Evolutionary conservation across 2,797 vertebrate genomes (phyloP), one percentile per base, ranked within the genome.

Genomic region (Glyptemys insculpta): DNA sequence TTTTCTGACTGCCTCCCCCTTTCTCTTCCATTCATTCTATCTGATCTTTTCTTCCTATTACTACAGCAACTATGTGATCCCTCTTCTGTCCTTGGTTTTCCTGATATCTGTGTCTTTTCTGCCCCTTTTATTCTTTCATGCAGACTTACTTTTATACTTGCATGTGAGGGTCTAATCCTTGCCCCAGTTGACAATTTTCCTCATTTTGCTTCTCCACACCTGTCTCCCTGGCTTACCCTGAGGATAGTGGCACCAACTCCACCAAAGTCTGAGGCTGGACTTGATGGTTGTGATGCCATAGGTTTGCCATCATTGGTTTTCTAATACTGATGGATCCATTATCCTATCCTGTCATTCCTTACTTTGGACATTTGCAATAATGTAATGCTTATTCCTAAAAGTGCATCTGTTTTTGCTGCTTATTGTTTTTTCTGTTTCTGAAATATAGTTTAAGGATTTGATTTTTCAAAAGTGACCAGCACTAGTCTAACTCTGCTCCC

Each of bases 221-320:
- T 78, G 8, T 91, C 34, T 23, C 83, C 65, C 19, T 23, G 27
- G 25, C 14, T 49, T 78, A 47, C 25, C 12, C 12, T 29, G 44
- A 29, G 14, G 25, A 29, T 47, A 47, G 72, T 29, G 72, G 12
- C 37, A 49, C 44, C 74, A 78, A 14, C 25, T 76, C 25, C 44
- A 76, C 44, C 74, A 29, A 78, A 29, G 15, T 49, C 44, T 49
- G 44, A 78, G 44, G 14, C 27, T 29, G 25, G 6, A 49, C n/a
- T 37, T 23, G 65, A 41, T 37, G 19, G 19, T 1, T 1, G 2
- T 2, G 10, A 6, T 53, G 29, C 1, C 54, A 1, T 14, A 4
- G 1, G 2, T 57, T 7, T 78, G 11, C 50, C 29, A 52, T 81
- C 78, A 44, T 87, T 2, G 1, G 5, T 19, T 53, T 3, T 25